Percentiles rank a stretch among this genome's conserved stretches.
Evolutionary conservation across 1,140 invertebrate species (phyloP).

Genomic region (Brachionus rotundiformis): DNA sequence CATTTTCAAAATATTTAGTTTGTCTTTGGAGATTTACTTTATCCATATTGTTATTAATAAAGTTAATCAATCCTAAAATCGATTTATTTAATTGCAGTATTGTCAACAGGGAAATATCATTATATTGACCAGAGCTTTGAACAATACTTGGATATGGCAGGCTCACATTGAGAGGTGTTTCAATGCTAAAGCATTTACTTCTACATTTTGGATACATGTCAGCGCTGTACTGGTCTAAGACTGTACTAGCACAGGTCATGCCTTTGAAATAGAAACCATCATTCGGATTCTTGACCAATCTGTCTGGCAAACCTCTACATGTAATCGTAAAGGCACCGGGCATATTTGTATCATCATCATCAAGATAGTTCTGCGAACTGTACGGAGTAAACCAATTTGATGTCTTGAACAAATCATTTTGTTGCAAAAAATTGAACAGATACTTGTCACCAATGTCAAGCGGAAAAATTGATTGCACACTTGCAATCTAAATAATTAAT

Average conservation of each 20-base stretch:
- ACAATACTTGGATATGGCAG: background rate
- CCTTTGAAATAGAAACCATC: constrained; percentile 28
- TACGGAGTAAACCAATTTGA: constrained; percentile 24
- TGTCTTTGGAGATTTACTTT: constrained; percentile 2
- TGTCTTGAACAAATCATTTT: constrained; percentile 31
- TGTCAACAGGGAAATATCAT: constrained; percentile 25
- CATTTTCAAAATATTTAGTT: constrained; percentile 45
- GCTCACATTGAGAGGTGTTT: background rate
- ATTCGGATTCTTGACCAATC: constrained; percentile 33
- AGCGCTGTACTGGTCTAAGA: background rate
- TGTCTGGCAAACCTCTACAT: constrained; percentile 5
- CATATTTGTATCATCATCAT: background rate
- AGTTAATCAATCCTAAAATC: background rate
- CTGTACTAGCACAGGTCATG: background rate
- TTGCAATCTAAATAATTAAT: constrained; percentile 39
- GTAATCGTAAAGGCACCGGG: background rate
- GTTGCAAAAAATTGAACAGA: constrained; percentile 34
- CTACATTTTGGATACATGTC: constrained; percentile 48
- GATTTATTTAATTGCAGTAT: constrained; percentile 45
- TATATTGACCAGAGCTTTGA: background rate
- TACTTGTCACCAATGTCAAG: constrained; percentile 31
- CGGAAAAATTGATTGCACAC: constrained; percentile 30
- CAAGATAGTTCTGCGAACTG: background rate
- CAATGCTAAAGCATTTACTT: constrained; percentile 29
- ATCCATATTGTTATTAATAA: background rate